phyloP scores from a whole-genome alignment of 1,140 invertebrate genomes.

The Formica exsecta region DNA sequence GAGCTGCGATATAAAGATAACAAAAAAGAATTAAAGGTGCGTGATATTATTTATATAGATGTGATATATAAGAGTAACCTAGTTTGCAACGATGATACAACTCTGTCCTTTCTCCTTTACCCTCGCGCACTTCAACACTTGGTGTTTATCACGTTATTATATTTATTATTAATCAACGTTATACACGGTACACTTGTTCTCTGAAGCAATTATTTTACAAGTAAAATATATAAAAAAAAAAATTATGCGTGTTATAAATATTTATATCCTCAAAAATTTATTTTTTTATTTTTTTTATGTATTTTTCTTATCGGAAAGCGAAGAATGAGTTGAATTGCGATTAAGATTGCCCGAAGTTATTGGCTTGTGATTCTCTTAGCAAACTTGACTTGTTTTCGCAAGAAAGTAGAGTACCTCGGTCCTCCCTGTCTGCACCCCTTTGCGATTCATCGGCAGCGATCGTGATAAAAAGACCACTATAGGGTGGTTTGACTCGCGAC shows the following conservation, averaged over 20 bases:
- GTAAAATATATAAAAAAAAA: too few relatives aligned
- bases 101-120: conserved; percentile 30
- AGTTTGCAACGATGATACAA: conserved; percentile 25
- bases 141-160: background rate
- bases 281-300: background rate
- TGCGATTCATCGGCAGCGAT: conserved; percentile 23
- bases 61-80: conserved; percentile 34
- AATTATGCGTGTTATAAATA: background rate
- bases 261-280: background rate
- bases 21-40: conserved; percentile 17
- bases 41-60: conserved; percentile 53
- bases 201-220: background rate
- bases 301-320: background rate
- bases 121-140: conserved; percentile 19
- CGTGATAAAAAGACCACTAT: conserved; percentile 10
- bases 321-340: background rate
- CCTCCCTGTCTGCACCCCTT: background rate
- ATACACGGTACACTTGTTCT: background rate
- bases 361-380: background rate
- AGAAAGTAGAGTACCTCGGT: background rate
- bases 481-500: background rate
- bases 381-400: background rate
- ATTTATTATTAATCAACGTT: conserved; percentile 23
- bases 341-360: background rate
- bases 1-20: conserved; percentile 22